phyloP scores from a whole-genome alignment of 92 coral and sea anemone species.

The Palythoa caribaeorum region DNA sequence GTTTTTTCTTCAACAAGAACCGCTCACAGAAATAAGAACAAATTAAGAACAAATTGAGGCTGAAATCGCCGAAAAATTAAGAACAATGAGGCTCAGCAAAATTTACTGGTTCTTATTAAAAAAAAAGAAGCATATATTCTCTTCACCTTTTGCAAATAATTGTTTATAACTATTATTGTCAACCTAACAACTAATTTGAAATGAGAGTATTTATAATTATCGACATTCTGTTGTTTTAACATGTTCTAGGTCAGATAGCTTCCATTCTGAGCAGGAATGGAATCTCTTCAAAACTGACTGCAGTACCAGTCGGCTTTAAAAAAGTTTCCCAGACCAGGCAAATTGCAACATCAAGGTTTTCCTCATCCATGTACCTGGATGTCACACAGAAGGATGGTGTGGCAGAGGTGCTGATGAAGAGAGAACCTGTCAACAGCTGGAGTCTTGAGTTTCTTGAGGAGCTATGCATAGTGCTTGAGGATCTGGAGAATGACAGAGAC shows the following conservation, averaged over 20 bases:
- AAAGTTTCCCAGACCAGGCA: not conserved
- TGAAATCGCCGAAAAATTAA: too few relatives aligned
- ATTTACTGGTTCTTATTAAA: too few relatives aligned
- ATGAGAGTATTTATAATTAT: not conserved
- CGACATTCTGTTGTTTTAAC: not conserved
- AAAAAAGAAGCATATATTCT: too few relatives aligned
- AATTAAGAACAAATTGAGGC: too few relatives aligned
- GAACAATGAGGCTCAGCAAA: too few relatives aligned
- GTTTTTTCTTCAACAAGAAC: too few relatives aligned
- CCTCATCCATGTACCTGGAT: constrained; percentile 18
- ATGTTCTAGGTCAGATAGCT: constrained; percentile 5
- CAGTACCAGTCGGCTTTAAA: not conserved
- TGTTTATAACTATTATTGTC: too few relatives aligned
- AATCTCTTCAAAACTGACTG: not conserved
- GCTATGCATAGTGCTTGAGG: constrained; percentile 67
- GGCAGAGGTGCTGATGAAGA: constrained; percentile 65
- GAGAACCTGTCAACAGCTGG: constrained; percentile 76
- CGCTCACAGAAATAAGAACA: too few relatives aligned
- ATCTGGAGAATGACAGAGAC: constrained; percentile 66
- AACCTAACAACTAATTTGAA: not conserved
- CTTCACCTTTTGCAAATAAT: too few relatives aligned
- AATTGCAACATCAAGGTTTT: constrained; percentile 21
- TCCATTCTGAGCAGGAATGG: not conserved
- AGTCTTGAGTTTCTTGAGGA: constrained; percentile 71
- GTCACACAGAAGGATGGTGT: constrained; percentile 65